Percentiles rank a stretch among this genome's conserved stretches.
Conservation (phyloP, 2,888 invertebrate species). For the Clivina fossor region DNA sequence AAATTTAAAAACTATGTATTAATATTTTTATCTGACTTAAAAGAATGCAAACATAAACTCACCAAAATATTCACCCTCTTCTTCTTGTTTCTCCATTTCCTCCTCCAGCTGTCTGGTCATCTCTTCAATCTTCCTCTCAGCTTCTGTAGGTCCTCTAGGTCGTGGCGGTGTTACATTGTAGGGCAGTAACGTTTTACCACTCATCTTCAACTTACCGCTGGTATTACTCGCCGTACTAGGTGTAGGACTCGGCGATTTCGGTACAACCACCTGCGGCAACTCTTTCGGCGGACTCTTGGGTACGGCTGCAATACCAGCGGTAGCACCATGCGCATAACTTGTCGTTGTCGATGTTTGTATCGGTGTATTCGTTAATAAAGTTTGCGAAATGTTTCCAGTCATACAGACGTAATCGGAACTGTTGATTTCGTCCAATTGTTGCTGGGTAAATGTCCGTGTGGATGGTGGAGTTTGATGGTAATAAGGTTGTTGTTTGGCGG, state of each 20-base stretch:
- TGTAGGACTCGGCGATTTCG: constrained; percentile 65
- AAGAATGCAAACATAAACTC: too few species aligned
- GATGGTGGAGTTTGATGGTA: constrained; percentile 29
- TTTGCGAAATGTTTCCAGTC: constrained; percentile 65
- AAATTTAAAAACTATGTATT: too few species aligned
- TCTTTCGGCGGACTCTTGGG: constrained; percentile 49
- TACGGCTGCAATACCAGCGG: constrained; percentile 55
- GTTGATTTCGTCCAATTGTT: constrained; percentile 68
- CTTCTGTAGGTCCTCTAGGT: constrained; percentile 87
- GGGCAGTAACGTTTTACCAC: constrained; percentile 73
- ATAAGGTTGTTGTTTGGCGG: constrained; percentile 12
- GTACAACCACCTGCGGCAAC: constrained; percentile 40
- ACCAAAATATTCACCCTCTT: constrained; percentile 97
- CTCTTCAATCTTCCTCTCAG: constrained; percentile 90
- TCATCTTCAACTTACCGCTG: constrained; percentile 54
- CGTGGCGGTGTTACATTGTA: constrained; percentile 88
- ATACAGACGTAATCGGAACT: constrained; percentile 82
- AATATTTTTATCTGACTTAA: too few species aligned
- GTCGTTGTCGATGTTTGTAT: constrained; percentile 53
- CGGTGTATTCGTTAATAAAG: constrained; percentile 54
- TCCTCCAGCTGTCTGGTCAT: constrained; percentile 89
- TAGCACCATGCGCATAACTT: constrained; percentile 51
- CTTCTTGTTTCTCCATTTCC: constrained; percentile 93
- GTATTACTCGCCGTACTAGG: constrained; percentile 60
- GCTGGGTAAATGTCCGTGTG: constrained; percentile 47